Base-by-base conservation (phyloP, 2,113 vertebrate species). In the Corythaixoides concolor region DNA sequence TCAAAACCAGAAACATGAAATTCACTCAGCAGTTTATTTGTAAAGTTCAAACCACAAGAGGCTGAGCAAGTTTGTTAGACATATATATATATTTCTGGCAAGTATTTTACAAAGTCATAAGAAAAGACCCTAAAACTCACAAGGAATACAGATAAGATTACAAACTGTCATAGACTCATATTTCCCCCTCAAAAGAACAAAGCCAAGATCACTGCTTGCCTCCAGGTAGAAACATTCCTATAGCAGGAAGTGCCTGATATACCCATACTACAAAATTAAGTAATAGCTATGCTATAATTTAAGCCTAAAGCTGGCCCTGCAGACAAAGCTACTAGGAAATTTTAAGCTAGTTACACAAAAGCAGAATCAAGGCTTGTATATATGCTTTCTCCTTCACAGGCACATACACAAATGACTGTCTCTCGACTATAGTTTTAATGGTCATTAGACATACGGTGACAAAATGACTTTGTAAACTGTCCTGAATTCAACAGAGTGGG, bases 331-430 rank as follows among this genome's bases (percentile, higher is more conserved):
- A 18, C 47, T 14, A 39, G 50, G 55, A 49, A 85, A 88, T 39
- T 93, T 85, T 60, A 60, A 76, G 22, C n/a, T 22, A 45, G 33
- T 45, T 7, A 62, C 41, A 82, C 53, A 90, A 87, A 68, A 37
- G 59, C 37, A 91, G 63, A 79, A 80, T n/a, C 58, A 80, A 79
- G 53, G 35, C 24, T 68, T 53, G 33, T 56, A 22, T 22, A 18
- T 17, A 2, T 41, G 19, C 86, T 75, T 91, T 60, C 27, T 90
- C 35, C 82, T 83, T 85, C 66, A 94, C 32, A 87, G 30, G 30
- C 20, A 68, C 0, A 0, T 15, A 41, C 33, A 81, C 41, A 39
- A 88, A 47, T 0, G 2, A 17, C 7, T 52, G 9, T 35, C 27
- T 67, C 62, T 55, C 72, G 13, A 55, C 41, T 53, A 50, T 32